These are phyloP conservation scores for Pteronotus mesoamericanus DNA, from an alignment of 2,797 vertebrate genomes.

Conservation along the genomic window DNA sequence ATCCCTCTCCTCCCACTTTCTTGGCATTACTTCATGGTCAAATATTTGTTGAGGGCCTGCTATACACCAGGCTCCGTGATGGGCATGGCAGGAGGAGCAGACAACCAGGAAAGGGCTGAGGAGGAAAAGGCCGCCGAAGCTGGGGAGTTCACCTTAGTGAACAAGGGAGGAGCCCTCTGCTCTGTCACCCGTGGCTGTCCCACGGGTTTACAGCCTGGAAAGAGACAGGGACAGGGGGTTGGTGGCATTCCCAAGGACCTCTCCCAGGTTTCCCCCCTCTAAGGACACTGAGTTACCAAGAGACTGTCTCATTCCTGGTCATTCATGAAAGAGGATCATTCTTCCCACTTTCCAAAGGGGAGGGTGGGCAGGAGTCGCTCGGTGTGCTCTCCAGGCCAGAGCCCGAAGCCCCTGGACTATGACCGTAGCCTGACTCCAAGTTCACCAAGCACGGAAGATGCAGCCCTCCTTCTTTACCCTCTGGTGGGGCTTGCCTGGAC, in stretches of 20 bases:
- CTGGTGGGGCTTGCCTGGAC: not conserved
- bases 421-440: not conserved
- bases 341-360: not conserved
- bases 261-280: not conserved
- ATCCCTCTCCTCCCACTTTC: not conserved
- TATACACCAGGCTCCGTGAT: not conserved
- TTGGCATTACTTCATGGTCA: not conserved
- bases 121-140: not conserved
- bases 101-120: not conserved
- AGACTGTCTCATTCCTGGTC: constrained; percentile 33
- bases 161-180: not conserved
- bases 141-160: not conserved
- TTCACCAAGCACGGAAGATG: not conserved
- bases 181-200: not conserved
- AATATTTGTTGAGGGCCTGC: not conserved
- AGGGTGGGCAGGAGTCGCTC: not conserved
- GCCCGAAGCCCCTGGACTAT: not conserved
- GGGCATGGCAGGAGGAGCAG: not conserved
- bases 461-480: not conserved
- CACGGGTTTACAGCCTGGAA: not conserved
- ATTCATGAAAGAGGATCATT: not conserved
- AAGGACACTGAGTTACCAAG: constrained; percentile 31
- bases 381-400: not conserved
- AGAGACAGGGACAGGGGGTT: not conserved
- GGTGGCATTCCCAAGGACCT: not conserved